phyloP scores from a whole-genome alignment of 2,113 vertebrate species.

The Sitta europaea region DNA sequence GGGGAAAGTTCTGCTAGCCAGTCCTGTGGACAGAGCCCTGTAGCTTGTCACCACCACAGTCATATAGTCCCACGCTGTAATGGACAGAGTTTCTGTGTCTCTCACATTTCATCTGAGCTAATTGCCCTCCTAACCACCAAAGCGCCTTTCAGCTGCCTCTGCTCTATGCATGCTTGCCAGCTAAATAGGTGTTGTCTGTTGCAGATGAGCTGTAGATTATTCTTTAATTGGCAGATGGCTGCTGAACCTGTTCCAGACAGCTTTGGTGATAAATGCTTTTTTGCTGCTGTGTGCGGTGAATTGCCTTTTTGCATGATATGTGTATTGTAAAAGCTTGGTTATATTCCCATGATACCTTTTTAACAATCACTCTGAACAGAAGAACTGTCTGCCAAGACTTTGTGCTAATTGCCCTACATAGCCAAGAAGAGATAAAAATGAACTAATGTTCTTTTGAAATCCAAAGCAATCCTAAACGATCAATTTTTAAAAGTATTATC shows the following conservation, averaged over 20 bases:
- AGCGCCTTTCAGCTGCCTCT: neutral
- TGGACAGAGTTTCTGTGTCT: neutral
- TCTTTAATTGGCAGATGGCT: neutral
- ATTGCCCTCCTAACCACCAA: neutral
- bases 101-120: neutral
- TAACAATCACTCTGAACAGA: neutral
- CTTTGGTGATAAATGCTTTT: neutral
- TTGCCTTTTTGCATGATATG: neutral
- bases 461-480: conserved; percentile 9
- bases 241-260: neutral
- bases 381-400: neutral
- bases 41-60: neutral
- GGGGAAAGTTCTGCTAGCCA: neutral
- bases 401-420: conserved; percentile 29
- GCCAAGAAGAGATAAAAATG: neutral
- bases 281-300: neutral
- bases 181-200: neutral
- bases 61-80: neutral
- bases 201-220: neutral
- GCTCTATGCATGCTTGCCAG: neutral
- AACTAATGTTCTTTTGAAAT: conserved; percentile 10
- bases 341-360: neutral
- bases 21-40: neutral
- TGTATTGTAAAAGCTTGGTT: conserved; percentile 7
- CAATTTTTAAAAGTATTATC: conserved; percentile 39